Evolutionary conservation across 2,888 invertebrate species (phyloP).

Genomic region (Dynastes grantii): DNA sequence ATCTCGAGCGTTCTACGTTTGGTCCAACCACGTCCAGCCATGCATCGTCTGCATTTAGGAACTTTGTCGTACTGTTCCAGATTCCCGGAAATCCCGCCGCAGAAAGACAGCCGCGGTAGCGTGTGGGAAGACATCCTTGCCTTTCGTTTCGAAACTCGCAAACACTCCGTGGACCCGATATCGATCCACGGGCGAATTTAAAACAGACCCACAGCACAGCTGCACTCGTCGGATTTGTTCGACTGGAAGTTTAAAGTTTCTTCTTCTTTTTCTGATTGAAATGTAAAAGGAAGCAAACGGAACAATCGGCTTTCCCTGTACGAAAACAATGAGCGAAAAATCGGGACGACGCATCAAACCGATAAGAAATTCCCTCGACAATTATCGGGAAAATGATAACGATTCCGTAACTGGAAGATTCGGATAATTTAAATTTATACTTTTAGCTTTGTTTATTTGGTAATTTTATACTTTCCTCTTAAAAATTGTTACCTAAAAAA

Average conservation of each 20-base stretch:
- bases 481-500: too few species aligned
- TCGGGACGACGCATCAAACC: not conserved
- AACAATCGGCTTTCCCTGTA: constrained; percentile 25
- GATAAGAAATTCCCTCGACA: not conserved
- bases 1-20: too few species aligned
- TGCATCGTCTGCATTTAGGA: not conserved
- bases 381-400: not conserved
- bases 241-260: constrained; percentile 30
- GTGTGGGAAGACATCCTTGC: constrained; percentile 9
- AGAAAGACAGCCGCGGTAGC: not conserved
- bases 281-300: constrained; percentile 14
- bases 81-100: constrained; percentile 9
- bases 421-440: not conserved
- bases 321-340: constrained; percentile 9
- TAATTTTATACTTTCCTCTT: too few species aligned
- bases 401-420: not conserved
- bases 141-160: constrained; percentile 16
- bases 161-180: not conserved
- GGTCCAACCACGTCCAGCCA: not conserved
- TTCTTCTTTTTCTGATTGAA: constrained; percentile 7
- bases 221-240: constrained; percentile 37
- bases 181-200: constrained; percentile 29
- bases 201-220: constrained; percentile 17
- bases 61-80: constrained; percentile 15
- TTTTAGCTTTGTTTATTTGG: not conserved